phyloP scores from a whole-genome alignment of 1,140 invertebrate genomes.

The Doryteuthis pealeii region DNA sequence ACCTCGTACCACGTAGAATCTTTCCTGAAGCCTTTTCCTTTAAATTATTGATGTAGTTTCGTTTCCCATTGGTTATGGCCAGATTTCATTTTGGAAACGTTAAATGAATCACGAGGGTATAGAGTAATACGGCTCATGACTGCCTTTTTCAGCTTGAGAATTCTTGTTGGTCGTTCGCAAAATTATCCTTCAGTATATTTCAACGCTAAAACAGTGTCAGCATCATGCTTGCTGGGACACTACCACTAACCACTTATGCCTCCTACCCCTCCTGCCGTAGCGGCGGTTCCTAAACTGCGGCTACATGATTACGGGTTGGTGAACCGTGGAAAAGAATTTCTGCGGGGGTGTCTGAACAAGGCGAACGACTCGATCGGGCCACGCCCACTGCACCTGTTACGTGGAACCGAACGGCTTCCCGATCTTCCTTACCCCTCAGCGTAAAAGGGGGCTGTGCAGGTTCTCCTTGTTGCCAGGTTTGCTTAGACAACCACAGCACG shows the following conservation, averaged over 20 bases:
- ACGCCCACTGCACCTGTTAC: background rate
- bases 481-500: too few relatives aligned
- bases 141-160: too few relatives aligned
- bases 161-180: background rate
- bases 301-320: too few relatives aligned
- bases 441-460: background rate
- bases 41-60: background rate
- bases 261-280: background rate
- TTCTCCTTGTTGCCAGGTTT: background rate
- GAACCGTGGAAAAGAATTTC: background rate
- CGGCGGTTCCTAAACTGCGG: too few relatives aligned
- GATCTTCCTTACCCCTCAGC: background rate
- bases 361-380: background rate
- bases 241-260: background rate
- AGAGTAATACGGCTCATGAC: too few relatives aligned
- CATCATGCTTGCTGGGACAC: background rate
- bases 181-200: conserved; percentile 5
- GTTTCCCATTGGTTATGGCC: too few relatives aligned
- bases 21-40: background rate
- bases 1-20: background rate
- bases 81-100: too few relatives aligned
- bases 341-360: background rate
- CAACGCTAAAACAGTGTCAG: background rate
- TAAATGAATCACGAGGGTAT: too few relatives aligned
- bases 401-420: background rate